phyloP scores from a whole-genome alignment of 2,113 vertebrate genomes.

The Lontra canadensis region DNA sequence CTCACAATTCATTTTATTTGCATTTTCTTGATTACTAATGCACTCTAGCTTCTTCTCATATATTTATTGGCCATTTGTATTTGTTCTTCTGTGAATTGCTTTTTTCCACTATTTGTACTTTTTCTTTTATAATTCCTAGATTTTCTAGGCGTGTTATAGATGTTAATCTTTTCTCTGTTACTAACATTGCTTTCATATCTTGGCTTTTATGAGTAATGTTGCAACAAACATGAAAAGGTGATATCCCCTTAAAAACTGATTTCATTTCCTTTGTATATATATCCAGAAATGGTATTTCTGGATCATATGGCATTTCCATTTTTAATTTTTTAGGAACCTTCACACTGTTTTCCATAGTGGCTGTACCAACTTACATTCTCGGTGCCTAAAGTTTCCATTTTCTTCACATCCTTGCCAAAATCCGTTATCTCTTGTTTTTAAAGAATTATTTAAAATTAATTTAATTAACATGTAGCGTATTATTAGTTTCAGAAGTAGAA shows the following conservation, averaged over 20 bases:
- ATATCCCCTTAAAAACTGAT: neutral
- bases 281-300: neutral
- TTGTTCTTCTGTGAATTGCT: neutral
- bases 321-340: neutral
- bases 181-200: neutral
- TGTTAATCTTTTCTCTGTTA: neutral
- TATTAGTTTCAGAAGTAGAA: too few species aligned
- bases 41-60: neutral
- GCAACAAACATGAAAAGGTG: neutral
- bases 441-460: too few species aligned
- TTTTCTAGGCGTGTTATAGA: neutral
- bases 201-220: neutral
- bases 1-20: neutral
- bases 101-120: neutral
- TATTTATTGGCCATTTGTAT: neutral
- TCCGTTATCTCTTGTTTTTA: neutral
- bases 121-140: neutral
- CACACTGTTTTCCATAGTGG: neutral
- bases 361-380: neutral
- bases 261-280: neutral
- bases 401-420: neutral
- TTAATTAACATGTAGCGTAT: too few species aligned
- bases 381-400: neutral
- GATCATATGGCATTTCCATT: neutral
- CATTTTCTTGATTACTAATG: neutral